Base-by-base conservation (phyloP, 2,797 vertebrate species). In the Nothura maculosa region DNA sequence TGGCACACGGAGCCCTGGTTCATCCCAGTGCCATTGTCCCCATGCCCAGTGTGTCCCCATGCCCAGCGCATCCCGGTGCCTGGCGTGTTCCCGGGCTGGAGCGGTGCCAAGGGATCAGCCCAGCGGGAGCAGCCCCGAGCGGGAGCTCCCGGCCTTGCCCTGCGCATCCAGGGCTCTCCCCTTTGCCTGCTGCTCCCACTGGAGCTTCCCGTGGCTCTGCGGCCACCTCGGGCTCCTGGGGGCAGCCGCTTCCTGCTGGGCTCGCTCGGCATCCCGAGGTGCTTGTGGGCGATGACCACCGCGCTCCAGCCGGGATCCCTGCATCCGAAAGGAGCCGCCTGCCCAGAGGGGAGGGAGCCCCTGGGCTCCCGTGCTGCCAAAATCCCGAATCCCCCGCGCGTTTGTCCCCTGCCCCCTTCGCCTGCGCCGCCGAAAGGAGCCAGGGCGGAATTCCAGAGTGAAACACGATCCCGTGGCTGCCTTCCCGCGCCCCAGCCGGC, bases 401-500 rank as follows among this genome's bases (percentile, higher is more conserved):
- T 52, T 40, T 0, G 0, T 38, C 36, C 12, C 43, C 36, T 54
- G 18, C 10, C 36, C 52, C 47, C 12, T 40, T 68, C 30, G 40
- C 62, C 38, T 2, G 15, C 13, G 52, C 52, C 5, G 28, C 27
- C 68, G 90, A 81, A 92, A 90, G 67, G 81, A 92, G 68, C 40
- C 40, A 40, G 40, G 40, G 40, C 40, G 40, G 87, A 89, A 94
- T 88, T 90, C 81, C 78, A 66, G 61, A 80, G 63, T 86, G 87
- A 93, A 92, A 91, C 78, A 22, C 30, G 69, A 88, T 80, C 83
- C 48, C 40, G 40, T 13, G 40, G 47, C 28, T 1, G 2, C 48
- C 81, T 86, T 90, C 87, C 93, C 80, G 78, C 87, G 92, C 80
- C 78, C 67, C 67, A 85, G 84, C 58, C 67, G 13, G 40, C 25